phyloP scores from a whole-genome alignment of 2,797 vertebrate species.

The Aldrovandia affinis region DNA sequence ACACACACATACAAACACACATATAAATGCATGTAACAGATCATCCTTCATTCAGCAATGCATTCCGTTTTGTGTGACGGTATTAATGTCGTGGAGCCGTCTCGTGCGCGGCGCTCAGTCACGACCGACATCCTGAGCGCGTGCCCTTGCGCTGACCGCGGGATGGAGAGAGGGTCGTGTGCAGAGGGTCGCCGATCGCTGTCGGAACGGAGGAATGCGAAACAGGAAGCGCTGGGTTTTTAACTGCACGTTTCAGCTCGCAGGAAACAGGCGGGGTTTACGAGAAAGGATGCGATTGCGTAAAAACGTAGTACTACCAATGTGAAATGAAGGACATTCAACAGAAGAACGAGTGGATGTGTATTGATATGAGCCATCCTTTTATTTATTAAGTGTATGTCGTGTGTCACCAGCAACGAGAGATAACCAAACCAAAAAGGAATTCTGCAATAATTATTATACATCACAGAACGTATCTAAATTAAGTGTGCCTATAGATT shows the following conservation, averaged over 20 bases:
- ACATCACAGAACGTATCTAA: background rate
- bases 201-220: slow-evolving; percentile 11
- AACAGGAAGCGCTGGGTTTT: slow-evolving; percentile 3
- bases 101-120: background rate
- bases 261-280: background rate
- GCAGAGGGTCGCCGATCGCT: background rate
- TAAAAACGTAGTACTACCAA: background rate
- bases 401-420: background rate
- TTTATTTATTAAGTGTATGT: background rate
- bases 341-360: background rate
- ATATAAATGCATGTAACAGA: background rate
- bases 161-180: background rate
- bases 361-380: background rate
- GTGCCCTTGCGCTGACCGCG: background rate
- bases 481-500: background rate
- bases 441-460: too few relatives aligned
- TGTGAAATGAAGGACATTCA: background rate
- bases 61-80: background rate
- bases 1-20: background rate
- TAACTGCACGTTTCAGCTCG: background rate
- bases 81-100: background rate
- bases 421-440: background rate
- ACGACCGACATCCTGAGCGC: slow-evolving; percentile 35
- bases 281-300: background rate
- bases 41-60: background rate